These are phyloP conservation scores for Agonum fuliginosum DNA, from an alignment of 2,888 invertebrate species.

Conservation along the genomic window DNA sequence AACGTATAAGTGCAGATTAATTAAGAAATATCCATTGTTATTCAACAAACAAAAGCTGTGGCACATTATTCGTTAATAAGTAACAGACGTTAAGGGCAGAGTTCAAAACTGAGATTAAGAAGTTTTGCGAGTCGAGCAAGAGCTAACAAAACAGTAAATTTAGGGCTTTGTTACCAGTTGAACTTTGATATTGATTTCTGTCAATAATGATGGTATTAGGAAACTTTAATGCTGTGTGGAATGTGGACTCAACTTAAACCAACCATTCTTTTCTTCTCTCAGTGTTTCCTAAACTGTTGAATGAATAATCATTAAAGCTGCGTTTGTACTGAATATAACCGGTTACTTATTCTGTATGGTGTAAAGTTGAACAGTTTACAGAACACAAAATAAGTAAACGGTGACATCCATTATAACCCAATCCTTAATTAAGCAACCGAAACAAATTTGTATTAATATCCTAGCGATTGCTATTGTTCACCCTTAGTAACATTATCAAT, in stretches of 20 bases:
- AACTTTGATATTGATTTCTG: slow-evolving; percentile 43
- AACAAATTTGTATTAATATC: too few species aligned
- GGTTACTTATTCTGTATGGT: too few species aligned
- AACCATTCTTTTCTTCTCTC: not conserved
- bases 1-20: slow-evolving; percentile 11
- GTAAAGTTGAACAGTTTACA: too few species aligned
- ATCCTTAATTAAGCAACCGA: too few species aligned
- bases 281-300: not conserved
- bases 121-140: slow-evolving; percentile 4
- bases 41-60: not conserved
- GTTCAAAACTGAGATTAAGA: slow-evolving; percentile 40
- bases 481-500: too few species aligned
- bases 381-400: too few species aligned
- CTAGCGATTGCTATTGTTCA: too few species aligned
- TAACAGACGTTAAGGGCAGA: slow-evolving; percentile 3
- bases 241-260: not conserved
- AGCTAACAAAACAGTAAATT: slow-evolving; percentile 28
- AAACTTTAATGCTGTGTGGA: slow-evolving; percentile 27
- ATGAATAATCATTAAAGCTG: too few species aligned
- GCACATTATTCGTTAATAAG: slow-evolving; percentile 11
- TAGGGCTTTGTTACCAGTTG: slow-evolving; percentile 21
- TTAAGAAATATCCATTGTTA: slow-evolving; percentile 34
- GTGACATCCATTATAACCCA: too few species aligned
- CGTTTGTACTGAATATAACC: too few species aligned
- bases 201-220: slow-evolving; percentile 40